phyloP scores from a whole-genome alignment of 2,888 invertebrate genomes.

The Helicoverpa assulta region DNA sequence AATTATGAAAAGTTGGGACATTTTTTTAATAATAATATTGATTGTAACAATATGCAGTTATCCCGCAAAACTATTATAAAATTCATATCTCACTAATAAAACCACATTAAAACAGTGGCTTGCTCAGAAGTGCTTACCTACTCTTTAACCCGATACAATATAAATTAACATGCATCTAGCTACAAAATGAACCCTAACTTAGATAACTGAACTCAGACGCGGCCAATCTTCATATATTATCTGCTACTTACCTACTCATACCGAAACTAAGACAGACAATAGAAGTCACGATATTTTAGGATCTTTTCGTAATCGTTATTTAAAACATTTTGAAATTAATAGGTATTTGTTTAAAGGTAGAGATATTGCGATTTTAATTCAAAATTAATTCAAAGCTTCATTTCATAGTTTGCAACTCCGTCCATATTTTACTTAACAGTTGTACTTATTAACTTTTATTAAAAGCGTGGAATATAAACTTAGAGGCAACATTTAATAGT shows the following conservation, averaged over 20 bases:
- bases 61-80: neutral
- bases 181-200: constrained; percentile 7
- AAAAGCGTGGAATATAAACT: neutral
- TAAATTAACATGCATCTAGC: neutral
- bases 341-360: constrained; percentile 2
- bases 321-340: too few relatives aligned
- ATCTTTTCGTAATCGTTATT: too few relatives aligned
- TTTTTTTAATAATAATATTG: too few relatives aligned
- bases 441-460: neutral
- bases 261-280: too few relatives aligned
- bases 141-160: neutral
- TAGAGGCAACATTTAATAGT: neutral
- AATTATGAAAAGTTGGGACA: too few relatives aligned
- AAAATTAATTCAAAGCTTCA: constrained; percentile 44
- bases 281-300: too few relatives aligned
- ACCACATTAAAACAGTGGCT: neutral
- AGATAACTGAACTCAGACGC: constrained; percentile 38
- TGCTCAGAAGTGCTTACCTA: too few relatives aligned
- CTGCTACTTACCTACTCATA: constrained; percentile 42
- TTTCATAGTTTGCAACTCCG: constrained; percentile 28
- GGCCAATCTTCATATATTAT: constrained; percentile 54
- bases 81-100: neutral
- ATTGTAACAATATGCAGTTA: too few relatives aligned
- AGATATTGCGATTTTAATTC: too few relatives aligned
- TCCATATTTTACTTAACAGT: constrained; percentile 26